These are phyloP conservation scores for Aphelenchoides besseyi DNA, from an alignment of 1,140 invertebrate genomes.

Conservation along the genomic window DNA sequence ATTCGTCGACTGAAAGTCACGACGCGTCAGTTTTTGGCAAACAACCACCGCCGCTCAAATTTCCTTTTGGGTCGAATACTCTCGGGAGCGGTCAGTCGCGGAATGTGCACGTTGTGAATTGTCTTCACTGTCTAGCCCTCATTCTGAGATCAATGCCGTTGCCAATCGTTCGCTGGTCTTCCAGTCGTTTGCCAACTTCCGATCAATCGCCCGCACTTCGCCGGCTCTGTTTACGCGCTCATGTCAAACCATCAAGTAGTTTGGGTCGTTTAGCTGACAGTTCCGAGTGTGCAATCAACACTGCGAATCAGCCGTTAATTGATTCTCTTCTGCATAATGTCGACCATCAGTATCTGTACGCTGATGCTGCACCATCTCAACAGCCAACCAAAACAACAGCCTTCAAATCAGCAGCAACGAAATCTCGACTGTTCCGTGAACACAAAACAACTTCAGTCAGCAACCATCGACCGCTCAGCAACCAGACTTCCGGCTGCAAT, in stretches of 20 bases:
- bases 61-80: not conserved
- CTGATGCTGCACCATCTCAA: slow-evolving; percentile 7
- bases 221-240: not conserved
- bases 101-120: not conserved
- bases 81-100: not conserved
- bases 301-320: not conserved
- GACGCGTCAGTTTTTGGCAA: slow-evolving; percentile 10
- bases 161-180: slow-evolving; percentile 13
- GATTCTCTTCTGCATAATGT: slow-evolving; percentile 4
- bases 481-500: not conserved
- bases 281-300: slow-evolving; percentile 1
- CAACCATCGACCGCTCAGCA: not conserved
- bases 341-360: slow-evolving; percentile 21
- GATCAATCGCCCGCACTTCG: not conserved
- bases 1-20: not conserved
- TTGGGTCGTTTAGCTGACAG: slow-evolving; percentile 19
- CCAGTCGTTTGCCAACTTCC: not conserved
- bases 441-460: slow-evolving; percentile 9
- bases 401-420: not conserved
- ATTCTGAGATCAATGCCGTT: slow-evolving; percentile 14
- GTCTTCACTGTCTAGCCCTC: not conserved
- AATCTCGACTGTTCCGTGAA: not conserved
- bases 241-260: slow-evolving; percentile 10
- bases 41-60: not conserved
- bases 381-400: not conserved